Evolutionary conservation across 2,113 vertebrate genomes (phyloP).

Genomic region (Monopterus albus): DNA sequence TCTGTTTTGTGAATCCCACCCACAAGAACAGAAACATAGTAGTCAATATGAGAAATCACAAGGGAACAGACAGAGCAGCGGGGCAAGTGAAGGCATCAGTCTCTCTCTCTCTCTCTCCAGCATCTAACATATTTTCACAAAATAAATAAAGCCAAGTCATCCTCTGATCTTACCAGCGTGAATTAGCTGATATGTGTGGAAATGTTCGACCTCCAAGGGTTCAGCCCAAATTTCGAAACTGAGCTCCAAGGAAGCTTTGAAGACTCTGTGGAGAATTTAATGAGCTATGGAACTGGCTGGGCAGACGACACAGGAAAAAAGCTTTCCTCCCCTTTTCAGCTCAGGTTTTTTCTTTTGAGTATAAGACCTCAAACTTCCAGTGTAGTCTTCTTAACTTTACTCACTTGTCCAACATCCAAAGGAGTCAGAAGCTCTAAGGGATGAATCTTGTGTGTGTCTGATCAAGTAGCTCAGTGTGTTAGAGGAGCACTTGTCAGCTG

Average conservation of each 20-base stretch:
- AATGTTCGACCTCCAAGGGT: conserved; percentile 23
- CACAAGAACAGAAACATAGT: neutral
- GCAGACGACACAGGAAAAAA: no score
- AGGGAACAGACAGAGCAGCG: neutral
- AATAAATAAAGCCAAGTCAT: neutral
- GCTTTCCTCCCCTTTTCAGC: no score
- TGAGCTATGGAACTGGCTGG: no score
- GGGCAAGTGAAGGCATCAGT: neutral
- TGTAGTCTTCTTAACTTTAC: no score
- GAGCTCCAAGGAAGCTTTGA: conserved; percentile 10
- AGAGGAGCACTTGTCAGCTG: no score
- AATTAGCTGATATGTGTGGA: neutral
- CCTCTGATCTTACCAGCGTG: conserved; percentile 11
- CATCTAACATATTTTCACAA: conserved; percentile 32
- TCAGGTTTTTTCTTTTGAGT: no score
- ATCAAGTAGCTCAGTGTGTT: no score
- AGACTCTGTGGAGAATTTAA: conserved; percentile 36
- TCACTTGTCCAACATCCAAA: no score
- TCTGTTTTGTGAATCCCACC: conserved; percentile 16
- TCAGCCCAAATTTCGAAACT: conserved; percentile 5
- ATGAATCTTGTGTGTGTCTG: no score
- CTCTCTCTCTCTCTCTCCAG: conserved; percentile 8
- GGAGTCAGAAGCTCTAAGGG: no score
- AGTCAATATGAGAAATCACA: conserved; percentile 19
- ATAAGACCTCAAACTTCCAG: no score